Percentiles rank a stretch among this genome's conserved stretches.
These are phyloP conservation scores for Yponomeuta plumbellus DNA, from an alignment of 2,888 invertebrate species.

Conservation along the genomic window DNA sequence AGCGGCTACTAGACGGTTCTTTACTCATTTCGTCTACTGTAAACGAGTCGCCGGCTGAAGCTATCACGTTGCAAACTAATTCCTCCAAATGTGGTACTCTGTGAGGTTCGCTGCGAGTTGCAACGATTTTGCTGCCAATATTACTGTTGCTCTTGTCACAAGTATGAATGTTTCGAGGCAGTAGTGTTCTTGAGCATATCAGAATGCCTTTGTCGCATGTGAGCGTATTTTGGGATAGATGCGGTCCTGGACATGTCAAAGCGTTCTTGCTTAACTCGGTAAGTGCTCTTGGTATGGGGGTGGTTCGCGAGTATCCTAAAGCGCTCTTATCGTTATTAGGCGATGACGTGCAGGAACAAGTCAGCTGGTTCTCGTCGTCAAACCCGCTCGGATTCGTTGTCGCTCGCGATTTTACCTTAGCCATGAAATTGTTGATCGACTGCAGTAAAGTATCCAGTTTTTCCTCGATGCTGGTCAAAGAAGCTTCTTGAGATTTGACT, in stretches of 20 bases:
- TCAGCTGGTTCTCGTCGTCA: neutral
- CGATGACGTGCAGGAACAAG: neutral
- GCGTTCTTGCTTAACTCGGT: neutral
- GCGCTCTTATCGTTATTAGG: neutral
- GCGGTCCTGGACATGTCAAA: neutral
- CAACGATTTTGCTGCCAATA: neutral
- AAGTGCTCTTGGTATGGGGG: neutral
- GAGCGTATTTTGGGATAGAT: neutral
- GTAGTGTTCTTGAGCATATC: neutral
- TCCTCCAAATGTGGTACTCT: neutral
- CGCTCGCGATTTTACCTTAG: constrained; percentile 29
- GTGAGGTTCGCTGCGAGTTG: neutral
- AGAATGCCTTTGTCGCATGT: neutral
- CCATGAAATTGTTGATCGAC: constrained; percentile 43
- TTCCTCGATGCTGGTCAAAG: constrained; percentile 41
- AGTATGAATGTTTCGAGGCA: neutral
- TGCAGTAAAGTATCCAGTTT: constrained; percentile 47
- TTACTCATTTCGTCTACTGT: neutral
- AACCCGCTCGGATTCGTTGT: neutral
- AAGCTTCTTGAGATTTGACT: constrained; percentile 23
- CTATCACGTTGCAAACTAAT: neutral
- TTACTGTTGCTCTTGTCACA: neutral
- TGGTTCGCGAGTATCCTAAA: neutral
- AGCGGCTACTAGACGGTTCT: neutral
- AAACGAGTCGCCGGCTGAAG: neutral